Evolutionary conservation across 1,140 invertebrate genomes (phyloP).

Genomic region (Drosophila saltans): DNA sequence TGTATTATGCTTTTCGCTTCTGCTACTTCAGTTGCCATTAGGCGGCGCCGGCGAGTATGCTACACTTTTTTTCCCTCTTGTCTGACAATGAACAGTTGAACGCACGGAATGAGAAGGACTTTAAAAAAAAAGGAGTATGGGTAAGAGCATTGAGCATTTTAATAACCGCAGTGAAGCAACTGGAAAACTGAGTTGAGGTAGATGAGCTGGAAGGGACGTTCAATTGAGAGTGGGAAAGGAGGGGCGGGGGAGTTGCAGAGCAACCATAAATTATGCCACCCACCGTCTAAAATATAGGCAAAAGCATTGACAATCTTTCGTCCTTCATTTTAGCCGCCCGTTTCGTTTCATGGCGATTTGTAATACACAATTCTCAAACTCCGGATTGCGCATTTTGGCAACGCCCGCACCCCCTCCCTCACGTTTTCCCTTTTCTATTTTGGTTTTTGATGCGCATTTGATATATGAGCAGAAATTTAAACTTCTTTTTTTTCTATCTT

Average conservation of each 20-base stretch:
- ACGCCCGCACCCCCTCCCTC: constrained; percentile 25
- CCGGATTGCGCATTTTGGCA: constrained; percentile 59
- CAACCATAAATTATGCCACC: constrained; percentile 79
- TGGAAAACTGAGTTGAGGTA: constrained; percentile 13
- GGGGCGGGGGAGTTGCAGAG: constrained; percentile 26
- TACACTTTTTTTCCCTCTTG: constrained; percentile 69
- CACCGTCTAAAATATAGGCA: constrained; percentile 52
- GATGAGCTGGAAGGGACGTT: not conserved
- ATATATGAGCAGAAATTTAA: constrained; percentile 70
- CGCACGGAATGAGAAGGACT: constrained; percentile 15
- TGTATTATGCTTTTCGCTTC: constrained; percentile 39
- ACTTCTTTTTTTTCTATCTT: constrained; percentile 29
- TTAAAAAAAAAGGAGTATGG: constrained; percentile 29
- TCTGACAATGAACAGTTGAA: constrained; percentile 54
- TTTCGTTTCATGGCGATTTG: constrained; percentile 59
- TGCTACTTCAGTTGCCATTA: constrained; percentile 75
- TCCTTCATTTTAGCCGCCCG: constrained; percentile 50
- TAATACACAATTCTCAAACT: constrained; percentile 63
- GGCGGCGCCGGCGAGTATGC: constrained; percentile 70
- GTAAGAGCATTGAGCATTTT: constrained; percentile 81
- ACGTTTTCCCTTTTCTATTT: constrained; percentile 22
- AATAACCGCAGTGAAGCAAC: constrained; percentile 68
- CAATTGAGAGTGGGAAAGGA: not conserved
- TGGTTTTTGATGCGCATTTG: constrained; percentile 51
- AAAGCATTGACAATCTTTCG: constrained; percentile 51